These are phyloP conservation scores for Melanotaenia trifasciata DNA, from an alignment of 2,797 vertebrate species.

Conservation along the genomic window DNA sequence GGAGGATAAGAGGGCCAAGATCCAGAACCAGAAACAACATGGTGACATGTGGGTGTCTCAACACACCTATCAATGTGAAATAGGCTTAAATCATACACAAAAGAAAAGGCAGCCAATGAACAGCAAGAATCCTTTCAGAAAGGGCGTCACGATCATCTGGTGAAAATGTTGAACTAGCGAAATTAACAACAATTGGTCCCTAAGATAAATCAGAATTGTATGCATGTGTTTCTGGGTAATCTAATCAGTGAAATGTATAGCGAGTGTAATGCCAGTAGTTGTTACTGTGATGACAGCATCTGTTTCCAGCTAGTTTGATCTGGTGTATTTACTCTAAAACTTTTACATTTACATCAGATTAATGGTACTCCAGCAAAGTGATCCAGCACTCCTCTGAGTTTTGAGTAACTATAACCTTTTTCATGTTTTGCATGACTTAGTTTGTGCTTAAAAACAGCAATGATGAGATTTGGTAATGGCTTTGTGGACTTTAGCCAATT, in stretches of 20 bases:
- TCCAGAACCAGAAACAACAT: constrained; percentile 84
- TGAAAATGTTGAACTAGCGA: background rate
- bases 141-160: background rate
- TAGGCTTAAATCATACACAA: background rate
- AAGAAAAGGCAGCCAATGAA: background rate
- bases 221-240: background rate
- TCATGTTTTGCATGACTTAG: too few species aligned
- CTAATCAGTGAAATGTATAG: background rate
- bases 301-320: constrained; percentile 33
- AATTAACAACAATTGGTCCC: background rate
- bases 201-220: background rate
- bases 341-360: constrained; percentile 16
- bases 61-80: background rate
- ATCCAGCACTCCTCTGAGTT: constrained; percentile 1
- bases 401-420: background rate
- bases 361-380: background rate
- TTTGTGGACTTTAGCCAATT: too few species aligned
- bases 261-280: background rate
- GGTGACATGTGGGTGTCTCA: constrained; percentile 86
- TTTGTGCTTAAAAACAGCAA: too few species aligned
- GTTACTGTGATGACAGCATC: constrained; percentile 16
- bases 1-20: constrained; percentile 91
- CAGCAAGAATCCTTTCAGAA: background rate
- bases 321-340: constrained; percentile 26
- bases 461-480: too few species aligned